Percentiles rank a stretch among this genome's conserved stretches.
Evolutionary conservation across 2,888 invertebrate species (phyloP).

Genomic region (Hyalella azteca): DNA sequence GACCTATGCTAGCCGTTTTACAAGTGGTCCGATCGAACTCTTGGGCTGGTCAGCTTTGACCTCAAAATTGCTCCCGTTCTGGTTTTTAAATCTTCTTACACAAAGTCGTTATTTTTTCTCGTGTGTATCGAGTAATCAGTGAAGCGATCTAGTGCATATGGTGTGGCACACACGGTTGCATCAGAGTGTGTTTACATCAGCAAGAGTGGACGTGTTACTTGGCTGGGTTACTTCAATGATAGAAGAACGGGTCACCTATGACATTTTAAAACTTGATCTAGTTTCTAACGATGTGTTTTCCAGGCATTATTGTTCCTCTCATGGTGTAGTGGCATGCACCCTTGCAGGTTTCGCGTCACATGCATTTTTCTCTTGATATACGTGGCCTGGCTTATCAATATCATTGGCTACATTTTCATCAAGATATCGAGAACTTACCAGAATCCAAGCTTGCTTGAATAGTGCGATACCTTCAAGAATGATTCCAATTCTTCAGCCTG

Average conservation of each 20-base stretch:
- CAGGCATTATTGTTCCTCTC: constrained; percentile 17
- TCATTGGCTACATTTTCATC: neutral
- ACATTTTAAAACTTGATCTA: neutral
- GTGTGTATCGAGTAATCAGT: neutral
- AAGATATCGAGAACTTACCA: no score
- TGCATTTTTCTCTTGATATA: neutral
- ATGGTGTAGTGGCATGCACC: no score
- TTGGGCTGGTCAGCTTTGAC: neutral
- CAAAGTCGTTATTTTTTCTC: neutral
- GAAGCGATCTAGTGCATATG: neutral
- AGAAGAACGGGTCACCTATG: constrained; percentile 4
- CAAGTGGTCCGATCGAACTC: no score
- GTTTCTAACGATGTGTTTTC: constrained; percentile 4
- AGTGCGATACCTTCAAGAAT: no score
- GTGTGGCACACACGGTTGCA: neutral
- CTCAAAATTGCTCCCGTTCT: neutral
- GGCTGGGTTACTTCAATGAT: neutral
- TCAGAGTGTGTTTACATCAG: neutral
- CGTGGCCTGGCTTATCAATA: neutral
- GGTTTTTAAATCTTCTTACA: neutral
- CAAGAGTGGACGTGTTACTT: constrained; percentile 1
- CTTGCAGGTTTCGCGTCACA: no score
- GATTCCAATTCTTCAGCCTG: no score
- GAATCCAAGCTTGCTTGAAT: no score
- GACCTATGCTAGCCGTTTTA: neutral